Base-by-base conservation (phyloP, 2,797 vertebrate species). In the Enteromius paludinosus region DNA sequence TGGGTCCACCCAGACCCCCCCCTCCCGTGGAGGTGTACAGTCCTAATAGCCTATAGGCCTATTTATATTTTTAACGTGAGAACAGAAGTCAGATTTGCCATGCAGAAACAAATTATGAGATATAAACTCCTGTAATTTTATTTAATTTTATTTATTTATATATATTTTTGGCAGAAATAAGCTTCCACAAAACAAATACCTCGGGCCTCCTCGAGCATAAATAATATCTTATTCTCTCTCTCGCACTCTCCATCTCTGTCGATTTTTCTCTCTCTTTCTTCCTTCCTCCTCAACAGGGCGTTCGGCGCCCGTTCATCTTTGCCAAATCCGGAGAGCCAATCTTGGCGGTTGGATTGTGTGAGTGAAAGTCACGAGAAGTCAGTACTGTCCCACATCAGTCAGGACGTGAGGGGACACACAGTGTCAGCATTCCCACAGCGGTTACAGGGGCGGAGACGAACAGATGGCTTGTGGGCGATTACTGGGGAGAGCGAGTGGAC, bases 341-440 rank as follows among this genome's bases (percentile, higher is more conserved):
- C 83, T 78, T 59, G 18, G 65, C 43, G 28, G 72, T 69, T 68
- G 71, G 83, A 80, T 61, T 56, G 75, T 82, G 69, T 74, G 68
- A 81, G 62, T 77, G 71, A 77, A 83, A 84, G 83, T 86, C 83
- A 86, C 56, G 43, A 61, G 80, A 84, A 87, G 83, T 85, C 80
- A 86, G 82, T 43, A 43, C 45, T 72, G 62, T 76, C 84, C 84
- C 79, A 52, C 78, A 77, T 76, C 78, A 68, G 72, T 81, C 71
- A 81, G 78, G 43, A 69, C 52, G 49, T 54, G 33, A 68, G 64
- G 78, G 72, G 73, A 70, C 79, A 64, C 56, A 66, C 35, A 15
- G 54, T 79, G 69, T 84, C 82, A 84, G 82, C 68, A 81, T 68
- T 75, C 76, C 83, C 56, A 62, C 74, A 54, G 68, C 43, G 61